These are phyloP conservation scores for Apistogramma diplotaenia DNA, from an alignment of 2,113 vertebrate species.

Conservation along the genomic window DNA sequence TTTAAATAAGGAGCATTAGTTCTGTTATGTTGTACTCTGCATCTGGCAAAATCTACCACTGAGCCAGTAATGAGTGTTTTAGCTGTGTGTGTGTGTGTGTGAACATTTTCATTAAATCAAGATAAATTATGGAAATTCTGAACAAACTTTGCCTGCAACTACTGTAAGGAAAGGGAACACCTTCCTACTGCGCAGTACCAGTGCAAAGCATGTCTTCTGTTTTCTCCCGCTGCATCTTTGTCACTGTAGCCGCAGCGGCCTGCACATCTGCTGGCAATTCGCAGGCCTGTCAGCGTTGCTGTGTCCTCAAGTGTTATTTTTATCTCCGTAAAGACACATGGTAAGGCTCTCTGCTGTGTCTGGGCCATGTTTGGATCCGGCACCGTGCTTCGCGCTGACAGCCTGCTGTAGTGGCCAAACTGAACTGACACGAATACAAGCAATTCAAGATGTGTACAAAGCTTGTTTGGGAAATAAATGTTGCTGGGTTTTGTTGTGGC, in stretches of 20 bases:
- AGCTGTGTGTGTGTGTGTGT: background rate
- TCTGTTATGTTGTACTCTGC: background rate
- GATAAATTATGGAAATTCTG: background rate
- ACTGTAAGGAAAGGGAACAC: background rate
- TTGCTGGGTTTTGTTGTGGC: constrained; percentile 23
- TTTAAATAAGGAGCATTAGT: background rate
- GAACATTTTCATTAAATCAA: constrained; percentile 1
- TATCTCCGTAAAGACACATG: constrained; percentile 28
- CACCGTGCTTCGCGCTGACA: constrained; percentile 14
- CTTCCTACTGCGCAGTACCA: background rate
- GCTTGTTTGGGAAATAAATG: constrained; percentile 16
- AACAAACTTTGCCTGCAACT: background rate
- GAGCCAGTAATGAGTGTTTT: background rate
- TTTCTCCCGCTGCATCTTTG: constrained; percentile 5
- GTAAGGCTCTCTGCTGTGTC: constrained; percentile 6
- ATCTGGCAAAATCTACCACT: background rate
- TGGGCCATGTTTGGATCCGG: constrained; percentile 41
- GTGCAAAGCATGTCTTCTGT: background rate
- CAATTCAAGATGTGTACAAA: constrained; percentile 39
- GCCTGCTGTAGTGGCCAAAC: constrained; percentile 10
- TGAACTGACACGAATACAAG: constrained; percentile 23
- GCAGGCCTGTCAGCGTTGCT: background rate
- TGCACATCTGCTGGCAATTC: constrained; percentile 47
- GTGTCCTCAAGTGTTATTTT: constrained; percentile 44
- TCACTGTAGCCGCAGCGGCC: background rate